Evolutionary conservation across 2,888 invertebrate species (phyloP).

Genomic region (Octodonta nipae): DNA sequence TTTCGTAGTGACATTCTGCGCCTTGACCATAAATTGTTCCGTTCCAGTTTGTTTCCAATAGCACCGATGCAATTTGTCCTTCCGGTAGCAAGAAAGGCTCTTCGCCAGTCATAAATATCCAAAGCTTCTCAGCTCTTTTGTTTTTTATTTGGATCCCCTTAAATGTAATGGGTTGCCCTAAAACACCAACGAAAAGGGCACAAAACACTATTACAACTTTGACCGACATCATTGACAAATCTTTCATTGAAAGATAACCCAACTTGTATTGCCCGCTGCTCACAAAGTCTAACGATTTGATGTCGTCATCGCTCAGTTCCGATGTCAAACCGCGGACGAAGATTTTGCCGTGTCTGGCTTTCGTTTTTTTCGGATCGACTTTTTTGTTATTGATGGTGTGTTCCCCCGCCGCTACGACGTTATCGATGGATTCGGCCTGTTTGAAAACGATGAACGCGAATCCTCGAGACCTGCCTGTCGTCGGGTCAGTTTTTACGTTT

Average conservation of each 20-base stretch:
- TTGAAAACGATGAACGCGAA: slow-evolving; percentile 95
- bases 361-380: slow-evolving; percentile 91
- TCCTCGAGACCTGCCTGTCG: slow-evolving; percentile 86
- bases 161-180: neutral
- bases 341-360: slow-evolving; percentile 88
- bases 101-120: slow-evolving; percentile 14
- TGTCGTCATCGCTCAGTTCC: slow-evolving; percentile 85
- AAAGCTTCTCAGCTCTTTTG: slow-evolving; percentile 9
- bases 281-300: slow-evolving; percentile 41
- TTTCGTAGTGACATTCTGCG: slow-evolving; percentile 31
- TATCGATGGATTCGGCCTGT: slow-evolving; percentile 76
- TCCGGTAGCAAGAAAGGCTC: slow-evolving; percentile 11
- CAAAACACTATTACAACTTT: too few species aligned
- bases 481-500: slow-evolving; percentile 92
- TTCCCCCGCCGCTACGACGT: slow-evolving; percentile 76
- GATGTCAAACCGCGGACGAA: slow-evolving; percentile 91
- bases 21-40: slow-evolving; percentile 32
- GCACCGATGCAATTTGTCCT: slow-evolving; percentile 14
- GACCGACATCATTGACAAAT: too few species aligned
- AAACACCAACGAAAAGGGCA: neutral
- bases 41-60: slow-evolving; percentile 23
- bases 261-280: neutral
- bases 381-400: slow-evolving; percentile 90
- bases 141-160: slow-evolving; percentile 15
- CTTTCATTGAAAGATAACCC: too few species aligned